A percentile compares a stretch with the other conserved stretches of the same genome.
Evolutionary conservation across 2,797 vertebrate genomes (phyloP).

Genomic region (Peromyscus attwateri): DNA sequence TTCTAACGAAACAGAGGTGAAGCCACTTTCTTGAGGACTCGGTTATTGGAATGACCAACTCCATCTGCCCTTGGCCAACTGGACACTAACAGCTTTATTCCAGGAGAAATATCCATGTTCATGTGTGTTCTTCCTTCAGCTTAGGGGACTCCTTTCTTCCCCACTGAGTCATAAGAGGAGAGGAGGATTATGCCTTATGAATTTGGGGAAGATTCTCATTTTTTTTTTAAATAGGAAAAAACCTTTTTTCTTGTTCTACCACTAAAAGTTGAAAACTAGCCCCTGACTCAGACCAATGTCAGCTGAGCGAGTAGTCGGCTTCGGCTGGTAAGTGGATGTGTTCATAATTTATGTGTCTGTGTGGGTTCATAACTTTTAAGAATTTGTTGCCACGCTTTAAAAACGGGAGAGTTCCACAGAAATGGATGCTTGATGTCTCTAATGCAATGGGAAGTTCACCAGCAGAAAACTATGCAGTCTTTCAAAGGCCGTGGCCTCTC

Average conservation of each 20-base stretch:
- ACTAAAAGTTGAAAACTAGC: slow-evolving; percentile 22
- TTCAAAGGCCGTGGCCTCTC: background rate
- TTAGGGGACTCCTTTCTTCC: background rate
- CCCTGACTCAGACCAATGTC: background rate
- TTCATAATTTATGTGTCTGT: background rate
- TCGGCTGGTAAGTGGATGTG: background rate
- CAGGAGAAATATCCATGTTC: background rate
- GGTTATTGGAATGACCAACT: background rate
- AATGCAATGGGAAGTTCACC: background rate
- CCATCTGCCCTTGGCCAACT: background rate
- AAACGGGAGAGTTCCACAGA: background rate
- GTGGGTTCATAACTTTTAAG: background rate
- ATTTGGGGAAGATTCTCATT: background rate
- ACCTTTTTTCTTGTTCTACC: background rate
- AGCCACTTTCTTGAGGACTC: background rate
- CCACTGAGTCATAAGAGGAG: background rate
- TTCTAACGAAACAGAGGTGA: background rate
- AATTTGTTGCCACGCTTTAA: background rate
- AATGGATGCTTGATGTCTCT: background rate
- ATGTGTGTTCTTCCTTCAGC: background rate
- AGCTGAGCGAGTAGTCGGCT: background rate
- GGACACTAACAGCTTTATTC: background rate
- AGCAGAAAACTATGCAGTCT: background rate
- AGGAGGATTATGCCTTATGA: background rate
- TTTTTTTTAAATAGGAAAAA: background rate